A percentile compares a stretch with the other conserved stretches of the same genome.
These are phyloP conservation scores for Lichenostomus cassidix DNA, from an alignment of 2,113 vertebrate species.

Conservation along the genomic window DNA sequence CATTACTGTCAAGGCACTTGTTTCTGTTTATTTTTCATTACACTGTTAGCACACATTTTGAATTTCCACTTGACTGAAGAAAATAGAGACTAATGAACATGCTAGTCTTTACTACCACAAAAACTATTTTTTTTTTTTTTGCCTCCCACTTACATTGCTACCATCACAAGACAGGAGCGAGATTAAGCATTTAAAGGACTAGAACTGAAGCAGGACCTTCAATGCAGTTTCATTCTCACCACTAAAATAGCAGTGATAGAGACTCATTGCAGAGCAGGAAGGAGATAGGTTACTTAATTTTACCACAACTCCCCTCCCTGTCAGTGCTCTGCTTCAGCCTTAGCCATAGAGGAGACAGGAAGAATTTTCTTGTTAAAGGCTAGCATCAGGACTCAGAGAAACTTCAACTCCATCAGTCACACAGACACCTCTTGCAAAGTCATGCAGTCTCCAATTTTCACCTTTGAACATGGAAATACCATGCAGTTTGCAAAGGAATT, in stretches of 20 bases:
- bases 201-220: not conserved
- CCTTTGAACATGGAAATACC: not conserved
- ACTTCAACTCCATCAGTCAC: accelerated
- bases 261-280: not conserved
- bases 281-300: not conserved
- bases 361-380: not conserved
- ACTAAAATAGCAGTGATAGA: not conserved
- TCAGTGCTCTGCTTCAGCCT: not conserved
- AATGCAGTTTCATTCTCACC: not conserved
- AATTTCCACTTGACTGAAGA: not conserved
- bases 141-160: not conserved
- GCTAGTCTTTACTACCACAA: not conserved
- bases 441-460: not conserved
- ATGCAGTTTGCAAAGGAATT: not conserved
- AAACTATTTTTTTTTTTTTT: not conserved
- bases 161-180: not conserved
- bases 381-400: not conserved
- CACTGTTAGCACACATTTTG: not conserved
- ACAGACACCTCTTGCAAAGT: not conserved
- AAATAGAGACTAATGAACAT: not conserved
- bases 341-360: not conserved
- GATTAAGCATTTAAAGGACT: not conserved
- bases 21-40: not conserved
- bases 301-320: not conserved
- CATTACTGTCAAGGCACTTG: not conserved